Evolutionary conservation across 1,140 invertebrate genomes (phyloP), one percentile per base, ranked within the genome.

Genomic region (Drosophila chauvacae): DNA sequence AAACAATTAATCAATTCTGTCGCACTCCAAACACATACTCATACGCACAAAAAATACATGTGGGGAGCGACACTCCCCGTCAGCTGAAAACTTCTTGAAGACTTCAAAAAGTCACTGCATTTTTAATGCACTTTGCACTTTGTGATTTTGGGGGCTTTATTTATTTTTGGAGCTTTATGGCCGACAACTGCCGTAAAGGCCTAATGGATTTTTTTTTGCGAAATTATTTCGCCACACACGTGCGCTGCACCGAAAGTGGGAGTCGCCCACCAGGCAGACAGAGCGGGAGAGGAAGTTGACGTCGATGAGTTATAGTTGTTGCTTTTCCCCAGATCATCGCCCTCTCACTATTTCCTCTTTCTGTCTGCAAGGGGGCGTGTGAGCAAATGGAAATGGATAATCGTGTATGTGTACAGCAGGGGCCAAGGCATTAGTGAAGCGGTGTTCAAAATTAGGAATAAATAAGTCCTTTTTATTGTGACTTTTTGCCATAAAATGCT

Each of bases 151-250:
- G 2, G 20, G 28, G 10, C 39, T 51, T 47, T 69, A 39, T 71
- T 69, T 72, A 47, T 71, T 69, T 72, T 59, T 51, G 44, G 45
- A 56, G 47, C 66, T 69, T 59, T 72, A 71, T 50, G 45, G 55
- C 44, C 44, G 11, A 61, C 39, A 35, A 66, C 62, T 50, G 53
- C n/a, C 37, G 69, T 59, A 71, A 71, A 71, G 26, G 70, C 48
- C 53, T 48, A 58, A 71, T 48, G 28, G 30, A 16, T 60, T 41
- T 53, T 41, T 20, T 71, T 55, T 72, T 28, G 20, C 71, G 20
- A 75, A 76, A 65, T 58, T 16, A 58, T 76, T 76, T 76, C 35
- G 45, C 45, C 45, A 76, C 60, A 65, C 71, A 76, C 73, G 72
- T 75, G 73, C 60, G 61, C 53, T 47, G 53, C 39, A 28, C 23